phyloP scores from a whole-genome alignment of 2,888 invertebrate genomes.

The Linnaemya tessellans region DNA sequence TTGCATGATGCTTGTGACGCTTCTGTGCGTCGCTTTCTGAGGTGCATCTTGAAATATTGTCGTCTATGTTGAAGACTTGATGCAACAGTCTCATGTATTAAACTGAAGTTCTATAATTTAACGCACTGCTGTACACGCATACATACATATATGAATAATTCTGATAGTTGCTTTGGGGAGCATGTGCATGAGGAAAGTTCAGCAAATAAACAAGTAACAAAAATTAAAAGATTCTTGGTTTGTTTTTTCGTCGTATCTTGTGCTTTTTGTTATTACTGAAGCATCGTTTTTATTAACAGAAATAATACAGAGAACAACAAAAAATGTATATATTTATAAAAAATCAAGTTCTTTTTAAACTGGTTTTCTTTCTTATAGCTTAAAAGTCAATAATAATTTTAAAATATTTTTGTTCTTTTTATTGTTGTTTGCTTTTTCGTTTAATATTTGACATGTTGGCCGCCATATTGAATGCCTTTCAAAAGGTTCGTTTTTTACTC shows the following conservation, averaged over 20 bases:
- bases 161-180: conserved; percentile 48
- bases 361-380: conserved; percentile 76
- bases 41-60: no score
- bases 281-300: conserved; percentile 75
- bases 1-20: no score
- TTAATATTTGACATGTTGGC: conserved; percentile 76
- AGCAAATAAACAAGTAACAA: conserved; percentile 73
- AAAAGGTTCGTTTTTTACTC: conserved; percentile 38
- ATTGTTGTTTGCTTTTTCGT: conserved; percentile 60
- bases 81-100: no score
- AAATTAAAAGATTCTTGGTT: conserved; percentile 80
- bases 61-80: no score
- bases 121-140: neutral
- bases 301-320: conserved; percentile 26
- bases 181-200: conserved; percentile 53
- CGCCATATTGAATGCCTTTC: conserved; percentile 80
- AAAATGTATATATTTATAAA: conserved; percentile 44
- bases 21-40: no score
- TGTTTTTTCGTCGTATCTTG: conserved; percentile 36
- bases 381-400: conserved; percentile 67
- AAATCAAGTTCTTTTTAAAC: conserved; percentile 78
- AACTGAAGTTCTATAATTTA: conserved; percentile 27
- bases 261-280: conserved; percentile 73
- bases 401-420: conserved; percentile 64
- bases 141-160: conserved; percentile 20